Evolutionary conservation across 1,140 invertebrate species (phyloP).

Genomic region (Eurosta solidaginis): DNA sequence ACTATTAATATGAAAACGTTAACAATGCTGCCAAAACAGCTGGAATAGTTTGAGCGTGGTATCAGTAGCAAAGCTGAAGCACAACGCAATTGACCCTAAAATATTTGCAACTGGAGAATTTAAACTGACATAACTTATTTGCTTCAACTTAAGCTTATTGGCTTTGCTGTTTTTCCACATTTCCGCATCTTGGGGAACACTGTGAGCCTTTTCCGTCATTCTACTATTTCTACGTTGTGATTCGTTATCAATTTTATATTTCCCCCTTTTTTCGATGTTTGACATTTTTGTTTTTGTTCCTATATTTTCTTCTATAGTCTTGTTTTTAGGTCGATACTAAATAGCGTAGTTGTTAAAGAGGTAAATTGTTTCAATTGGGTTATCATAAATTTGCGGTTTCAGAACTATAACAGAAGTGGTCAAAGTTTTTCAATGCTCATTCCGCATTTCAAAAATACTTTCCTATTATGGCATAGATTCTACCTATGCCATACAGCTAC

Average conservation of each 20-base stretch:
- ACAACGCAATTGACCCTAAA: constrained; percentile 7
- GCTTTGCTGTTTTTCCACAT: not conserved
- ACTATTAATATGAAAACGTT: not conserved
- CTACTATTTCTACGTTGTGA: not conserved
- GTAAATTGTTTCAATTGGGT: not conserved
- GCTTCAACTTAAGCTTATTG: not conserved
- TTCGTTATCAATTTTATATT: not conserved
- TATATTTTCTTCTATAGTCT: not conserved
- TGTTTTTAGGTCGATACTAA: not conserved
- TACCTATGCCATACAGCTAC: too few species aligned
- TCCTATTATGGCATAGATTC: too few species aligned
- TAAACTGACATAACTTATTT: constrained; percentile 19
- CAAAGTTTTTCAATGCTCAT: not conserved
- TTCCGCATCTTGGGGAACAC: too few species aligned
- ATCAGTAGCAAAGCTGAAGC: not conserved
- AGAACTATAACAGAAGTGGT: not conserved
- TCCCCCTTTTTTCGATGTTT: too few species aligned
- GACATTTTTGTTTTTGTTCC: not conserved
- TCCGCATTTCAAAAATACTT: too few species aligned
- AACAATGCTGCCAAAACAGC: not conserved
- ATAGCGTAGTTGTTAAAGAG: not conserved
- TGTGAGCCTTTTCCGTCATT: too few species aligned
- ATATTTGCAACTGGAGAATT: constrained; percentile 25
- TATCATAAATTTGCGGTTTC: not conserved
- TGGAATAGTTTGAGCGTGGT: not conserved